These are phyloP conservation scores for Bovichtus diacanthus DNA, from an alignment of 2,797 vertebrate genomes.

Conservation along the genomic window DNA sequence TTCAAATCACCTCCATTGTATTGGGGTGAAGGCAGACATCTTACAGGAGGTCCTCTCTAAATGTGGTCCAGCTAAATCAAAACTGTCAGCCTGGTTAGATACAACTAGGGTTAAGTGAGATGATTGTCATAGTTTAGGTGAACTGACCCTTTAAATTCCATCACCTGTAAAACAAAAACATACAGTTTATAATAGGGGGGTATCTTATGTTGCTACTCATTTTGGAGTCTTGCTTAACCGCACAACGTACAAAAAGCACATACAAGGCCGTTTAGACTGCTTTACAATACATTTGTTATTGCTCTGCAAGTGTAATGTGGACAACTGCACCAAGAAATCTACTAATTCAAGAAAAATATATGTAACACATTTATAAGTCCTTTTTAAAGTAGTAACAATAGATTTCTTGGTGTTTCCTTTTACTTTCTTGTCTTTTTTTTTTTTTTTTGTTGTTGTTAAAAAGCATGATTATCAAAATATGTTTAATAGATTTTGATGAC, in stretches of 20 bases:
- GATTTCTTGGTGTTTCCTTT: slow-evolving; percentile 67
- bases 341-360: slow-evolving; percentile 2
- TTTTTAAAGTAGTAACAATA: slow-evolving; percentile 1
- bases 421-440: slow-evolving; percentile 42
- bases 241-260: neutral
- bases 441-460: slow-evolving; percentile 36
- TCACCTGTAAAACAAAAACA: neutral
- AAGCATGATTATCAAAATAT: slow-evolving; percentile 65
- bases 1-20: neutral
- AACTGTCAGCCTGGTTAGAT: neutral
- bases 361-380: neutral
- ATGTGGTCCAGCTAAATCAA: neutral
- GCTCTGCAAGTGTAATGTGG: slow-evolving; percentile 26
- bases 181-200: neutral
- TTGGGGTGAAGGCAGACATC: neutral
- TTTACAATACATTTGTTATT: slow-evolving; percentile 39
- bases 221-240: neutral
- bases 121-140: neutral
- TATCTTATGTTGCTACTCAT: slow-evolving; percentile 8
- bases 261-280: slow-evolving; percentile 19
- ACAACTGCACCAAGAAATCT: slow-evolving; percentile 60
- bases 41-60: neutral
- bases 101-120: neutral
- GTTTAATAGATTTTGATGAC: slow-evolving; percentile 59
- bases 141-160: neutral